A percentile compares a stretch with the other conserved stretches of the same genome.
These are phyloP conservation scores for Drosophila trapezifrons DNA, from an alignment of 1,140 invertebrate species.

Conservation along the genomic window DNA sequence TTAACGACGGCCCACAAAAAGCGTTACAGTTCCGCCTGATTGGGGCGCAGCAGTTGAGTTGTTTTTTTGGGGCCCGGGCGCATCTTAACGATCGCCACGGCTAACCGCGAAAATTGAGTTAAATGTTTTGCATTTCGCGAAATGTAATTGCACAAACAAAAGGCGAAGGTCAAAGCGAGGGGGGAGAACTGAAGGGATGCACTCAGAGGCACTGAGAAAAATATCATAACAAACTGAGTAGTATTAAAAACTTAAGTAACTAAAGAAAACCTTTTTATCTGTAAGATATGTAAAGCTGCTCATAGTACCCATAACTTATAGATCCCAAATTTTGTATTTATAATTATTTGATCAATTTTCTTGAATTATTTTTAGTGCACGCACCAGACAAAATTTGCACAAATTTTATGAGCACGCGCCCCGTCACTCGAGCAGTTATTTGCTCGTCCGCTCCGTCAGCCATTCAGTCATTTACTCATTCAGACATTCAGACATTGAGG, in stretches of 20 bases:
- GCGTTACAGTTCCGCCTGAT: conserved; percentile 70
- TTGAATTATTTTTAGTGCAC: conserved; percentile 5
- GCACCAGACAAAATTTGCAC: not conserved
- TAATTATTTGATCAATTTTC: not conserved
- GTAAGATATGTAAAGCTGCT: not conserved
- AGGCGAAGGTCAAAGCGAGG: conserved; percentile 49
- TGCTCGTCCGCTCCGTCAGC: not conserved
- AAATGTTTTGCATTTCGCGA: conserved; percentile 54
- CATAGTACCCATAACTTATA: accelerated
- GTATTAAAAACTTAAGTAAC: not conserved
- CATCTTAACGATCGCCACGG: conserved; percentile 39
- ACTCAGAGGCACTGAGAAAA: not conserved
- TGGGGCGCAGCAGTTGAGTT: conserved; percentile 43
- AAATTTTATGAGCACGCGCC: conserved; percentile 13
- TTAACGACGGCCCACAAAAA: conserved; percentile 32
- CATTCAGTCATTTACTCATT: conserved; percentile 3
- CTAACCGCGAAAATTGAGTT: conserved; percentile 49
- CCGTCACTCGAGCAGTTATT: conserved; percentile 10
- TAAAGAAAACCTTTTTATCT: not conserved
- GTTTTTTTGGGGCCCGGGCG: not conserved
- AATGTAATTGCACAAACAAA: conserved; percentile 45
- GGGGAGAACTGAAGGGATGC: not conserved
- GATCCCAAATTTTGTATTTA: too few relatives aligned
- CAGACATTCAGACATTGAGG: not conserved
- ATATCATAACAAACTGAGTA: not conserved